A percentile compares a stretch with the other conserved stretches of the same genome.
phyloP scores from a whole-genome alignment of 2,113 vertebrate species.

The Paramormyrops kingsleyae region DNA sequence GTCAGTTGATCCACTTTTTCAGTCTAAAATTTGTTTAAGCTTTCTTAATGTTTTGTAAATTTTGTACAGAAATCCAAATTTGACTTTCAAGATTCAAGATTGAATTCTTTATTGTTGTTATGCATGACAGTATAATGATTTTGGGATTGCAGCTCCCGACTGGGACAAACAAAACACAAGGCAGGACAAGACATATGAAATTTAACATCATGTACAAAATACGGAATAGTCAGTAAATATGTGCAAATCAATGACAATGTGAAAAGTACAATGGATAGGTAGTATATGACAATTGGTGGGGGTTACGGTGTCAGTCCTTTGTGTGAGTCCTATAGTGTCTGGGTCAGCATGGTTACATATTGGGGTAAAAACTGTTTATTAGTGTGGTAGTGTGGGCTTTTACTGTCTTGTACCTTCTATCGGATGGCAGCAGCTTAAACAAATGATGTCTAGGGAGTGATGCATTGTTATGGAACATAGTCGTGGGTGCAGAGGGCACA shows the following conservation, averaged over 20 bases:
- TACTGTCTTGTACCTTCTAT: background rate
- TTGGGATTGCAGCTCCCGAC: background rate
- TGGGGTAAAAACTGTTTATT: background rate
- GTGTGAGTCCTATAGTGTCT: background rate
- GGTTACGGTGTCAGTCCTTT: background rate
- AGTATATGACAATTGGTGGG: background rate
- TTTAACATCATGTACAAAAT: background rate
- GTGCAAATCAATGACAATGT: background rate
- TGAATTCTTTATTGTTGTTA: background rate
- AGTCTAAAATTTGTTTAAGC: background rate
- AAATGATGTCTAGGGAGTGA: background rate
- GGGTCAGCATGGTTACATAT: background rate
- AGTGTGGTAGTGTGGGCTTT: background rate
- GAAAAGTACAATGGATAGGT: background rate
- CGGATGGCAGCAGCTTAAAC: background rate
- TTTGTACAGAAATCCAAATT: background rate
- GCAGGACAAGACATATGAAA: background rate
- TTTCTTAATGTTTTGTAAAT: background rate
- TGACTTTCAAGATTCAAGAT: background rate
- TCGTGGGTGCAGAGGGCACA: background rate
- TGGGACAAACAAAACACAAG: background rate
- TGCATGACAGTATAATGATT: background rate
- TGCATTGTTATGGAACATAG: background rate
- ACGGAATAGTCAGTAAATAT: background rate
- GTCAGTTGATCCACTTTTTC: constrained; percentile 1